Evolutionary conservation across 2,113 vertebrate genomes (phyloP), one percentile per base, ranked within the genome.

Genomic region (Craseonycteris thonglongyai): DNA sequence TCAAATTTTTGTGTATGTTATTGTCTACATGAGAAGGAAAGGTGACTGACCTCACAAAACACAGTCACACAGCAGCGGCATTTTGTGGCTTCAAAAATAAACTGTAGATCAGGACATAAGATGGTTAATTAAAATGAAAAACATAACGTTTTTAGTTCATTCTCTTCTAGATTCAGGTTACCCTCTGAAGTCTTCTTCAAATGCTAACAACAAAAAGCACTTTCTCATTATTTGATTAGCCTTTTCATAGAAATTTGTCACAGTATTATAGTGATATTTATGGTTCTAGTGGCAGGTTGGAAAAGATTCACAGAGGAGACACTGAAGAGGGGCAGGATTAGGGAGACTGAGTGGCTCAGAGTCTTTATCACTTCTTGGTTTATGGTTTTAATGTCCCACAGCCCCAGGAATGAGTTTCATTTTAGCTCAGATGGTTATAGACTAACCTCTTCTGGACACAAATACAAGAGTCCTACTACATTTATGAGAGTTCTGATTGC

Each of bases 91-190:
- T 69, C 38, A 3, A 33, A 82, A 56, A 15, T 54, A 63, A 92
- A 82, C 68, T 90, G 75, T 24, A 28, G 59, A 71, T 61, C n/a
- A 21, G 40, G 66, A 47, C 6, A 4, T 2, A n/a, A 33, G 76
- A 35, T 0, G 40, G 8, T 47, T 84, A 76, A 61, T 65, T 56
- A 74, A 89, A 94, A 94, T 88, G 15, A 66, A 93, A 93, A 93
- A 24, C 59, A 35, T 71, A 18, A 42, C 6, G 2, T 47, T 78
- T 49, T 82, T 71, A 51, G 58, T 49, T 47, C 22, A 13, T 68
- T 72, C 61, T 78, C 22, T 45, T 79, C 26, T 88, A 33, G 56
- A 74, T 86, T 85, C n/a, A 65, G 30, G 76, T 91, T 91, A 63
- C 4, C 56, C 75, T 88, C 75, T 56, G 68, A 92, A 74, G 26